Evolutionary conservation across 2,888 invertebrate genomes (phyloP), one percentile per base, ranked within the genome.

Genomic region (Chalcosyrphus nemorum): DNA sequence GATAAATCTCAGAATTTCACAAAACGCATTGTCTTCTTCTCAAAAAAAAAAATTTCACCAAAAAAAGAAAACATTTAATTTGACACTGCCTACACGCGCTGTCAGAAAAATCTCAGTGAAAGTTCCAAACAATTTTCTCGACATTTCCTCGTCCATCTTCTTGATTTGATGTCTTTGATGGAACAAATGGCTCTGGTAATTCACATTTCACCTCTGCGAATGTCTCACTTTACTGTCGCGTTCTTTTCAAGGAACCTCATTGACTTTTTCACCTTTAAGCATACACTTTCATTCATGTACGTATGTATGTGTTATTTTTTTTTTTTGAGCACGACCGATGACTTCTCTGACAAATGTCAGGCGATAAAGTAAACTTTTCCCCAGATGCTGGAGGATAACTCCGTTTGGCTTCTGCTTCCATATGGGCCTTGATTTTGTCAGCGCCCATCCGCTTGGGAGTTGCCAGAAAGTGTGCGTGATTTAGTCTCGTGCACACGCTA

Each of bases 261-360:
- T 63, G 35, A n/a, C 63, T 13, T 47, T 47, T 17, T 35, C 15
- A 47, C 35, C 24, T 50, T 15, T 65, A 19, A 35, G 19, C 65
- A 35, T 21, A 52, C 13, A 24, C 65, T 11, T 50, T 35, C 35
- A 38, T 65, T n/a, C n/a, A 63, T 19, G 45, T 63, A 65, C 35
- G 11, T 24, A n/a, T 35, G 32, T 17, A 41, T n/a, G n/a, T n/a
- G n/a, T n/a, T n/a, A n/a, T n/a, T n/a, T n/a, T n/a, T n/a, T n/a
- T n/a, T n/a, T n/a, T n/a, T n/a, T n/a, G n/a, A 1, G 35, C 21
- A 47, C 13, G 32, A 43, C 59, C 61, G n/a, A 77, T 56, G 71
- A 54, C 77, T 77, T 70, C 17, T 77, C 17, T 63, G 71, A 78
- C 77, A 71, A 71, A 78, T 71, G 77, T 78, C 71, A 78, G 21